Evolutionary conservation across 2,888 invertebrate species (phyloP).

Genomic region (Diogma glabrata): DNA sequence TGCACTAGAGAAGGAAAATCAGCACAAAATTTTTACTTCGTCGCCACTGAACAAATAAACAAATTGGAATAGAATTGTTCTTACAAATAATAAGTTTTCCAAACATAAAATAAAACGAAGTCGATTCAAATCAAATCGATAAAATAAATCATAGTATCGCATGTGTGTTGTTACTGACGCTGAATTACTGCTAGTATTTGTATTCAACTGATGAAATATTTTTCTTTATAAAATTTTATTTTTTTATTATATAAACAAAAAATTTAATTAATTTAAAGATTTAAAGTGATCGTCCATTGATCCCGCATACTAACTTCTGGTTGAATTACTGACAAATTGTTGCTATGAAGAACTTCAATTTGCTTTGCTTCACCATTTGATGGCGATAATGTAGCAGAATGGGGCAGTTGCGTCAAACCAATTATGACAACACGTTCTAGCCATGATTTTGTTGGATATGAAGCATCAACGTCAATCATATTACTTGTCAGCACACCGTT

Average conservation of each 20-base stretch:
- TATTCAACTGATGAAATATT: no score
- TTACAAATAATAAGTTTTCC: no score
- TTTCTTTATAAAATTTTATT: no score
- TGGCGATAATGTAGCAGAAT: constrained; percentile 44
- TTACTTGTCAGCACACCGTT: constrained; percentile 50
- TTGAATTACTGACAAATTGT: constrained; percentile 60
- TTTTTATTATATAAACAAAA: neutral
- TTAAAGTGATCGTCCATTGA: constrained; percentile 60
- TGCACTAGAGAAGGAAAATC: no score
- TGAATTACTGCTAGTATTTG: no score
- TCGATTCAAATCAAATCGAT: no score
- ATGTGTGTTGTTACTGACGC: no score
- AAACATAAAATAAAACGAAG: no score
- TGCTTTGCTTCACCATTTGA: constrained; percentile 40
- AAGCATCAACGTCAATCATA: constrained; percentile 52
- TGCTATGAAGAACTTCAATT: constrained; percentile 55
- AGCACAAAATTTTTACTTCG: no score
- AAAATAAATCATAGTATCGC: no score
- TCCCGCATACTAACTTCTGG: constrained; percentile 72
- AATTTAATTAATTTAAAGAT: constrained; percentile 24
- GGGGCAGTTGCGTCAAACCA: constrained; percentile 59
- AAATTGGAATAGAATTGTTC: no score
- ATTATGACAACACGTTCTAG: constrained; percentile 78
- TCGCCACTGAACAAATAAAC: no score
- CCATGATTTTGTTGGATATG: constrained; percentile 71